Evolutionary conservation across 30 jellyfish, hydroid and myxozoan genomes (phyloP).

Genomic region (Chrysaora quinquecirrha): DNA sequence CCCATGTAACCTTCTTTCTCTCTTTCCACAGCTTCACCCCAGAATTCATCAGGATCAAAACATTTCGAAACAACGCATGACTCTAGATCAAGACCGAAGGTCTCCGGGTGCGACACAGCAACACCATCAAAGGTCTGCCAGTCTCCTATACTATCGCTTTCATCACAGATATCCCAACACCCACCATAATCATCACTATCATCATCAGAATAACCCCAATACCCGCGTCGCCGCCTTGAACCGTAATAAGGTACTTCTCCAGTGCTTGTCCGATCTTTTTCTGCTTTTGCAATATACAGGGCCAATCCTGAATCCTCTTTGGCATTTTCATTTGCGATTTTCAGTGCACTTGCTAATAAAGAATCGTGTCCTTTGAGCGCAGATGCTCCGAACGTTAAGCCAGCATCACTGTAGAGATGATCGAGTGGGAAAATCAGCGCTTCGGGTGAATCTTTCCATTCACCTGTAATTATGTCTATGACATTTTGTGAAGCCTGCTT

Average conservation of each 20-base stretch:
- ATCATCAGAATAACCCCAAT: no score
- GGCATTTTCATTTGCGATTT: not conserved
- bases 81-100: not conserved
- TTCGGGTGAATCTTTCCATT: slow-evolving; percentile 5
- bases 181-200: not conserved
- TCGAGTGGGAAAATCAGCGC: slow-evolving; percentile 10
- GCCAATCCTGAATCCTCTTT: slow-evolving; percentile 4
- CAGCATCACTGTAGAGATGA: slow-evolving; percentile 28
- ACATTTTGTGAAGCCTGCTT: not conserved
- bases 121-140: slow-evolving; percentile 11
- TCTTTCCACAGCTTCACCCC: not conserved
- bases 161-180: not conserved
- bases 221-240: no score
- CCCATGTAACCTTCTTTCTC: not conserved
- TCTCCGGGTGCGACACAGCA: not conserved
- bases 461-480: not conserved
- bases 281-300: slow-evolving; percentile 24
- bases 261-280: not conserved
- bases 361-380: slow-evolving; percentile 24
- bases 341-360: not conserved
- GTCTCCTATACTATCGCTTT: not conserved
- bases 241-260: no score
- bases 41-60: not conserved
- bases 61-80: not conserved
- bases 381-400: slow-evolving; percentile 4